These are phyloP conservation scores for Neuroterus valhalla DNA, from an alignment of 1,140 invertebrate species.

Conservation along the genomic window DNA sequence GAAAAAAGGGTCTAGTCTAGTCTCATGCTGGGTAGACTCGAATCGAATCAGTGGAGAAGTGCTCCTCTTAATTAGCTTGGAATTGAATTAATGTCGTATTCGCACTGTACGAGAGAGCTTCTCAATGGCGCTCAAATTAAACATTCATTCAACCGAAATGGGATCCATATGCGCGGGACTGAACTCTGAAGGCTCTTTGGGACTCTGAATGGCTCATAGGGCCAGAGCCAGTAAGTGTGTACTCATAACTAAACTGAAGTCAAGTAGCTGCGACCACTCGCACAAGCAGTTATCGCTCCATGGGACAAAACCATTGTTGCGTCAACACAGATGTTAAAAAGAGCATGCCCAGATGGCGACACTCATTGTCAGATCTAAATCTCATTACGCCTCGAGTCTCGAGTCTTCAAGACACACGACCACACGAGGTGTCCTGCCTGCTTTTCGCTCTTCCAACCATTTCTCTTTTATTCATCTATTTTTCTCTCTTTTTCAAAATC, in stretches of 20 bases:
- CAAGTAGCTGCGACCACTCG: conserved; percentile 35
- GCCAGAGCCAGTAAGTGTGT: conserved; percentile 10
- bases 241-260: conserved; percentile 1
- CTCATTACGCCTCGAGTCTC: conserved; percentile 48
- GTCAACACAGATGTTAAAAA: conserved; percentile 59
- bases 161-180: conserved; percentile 36
- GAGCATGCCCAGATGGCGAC: conserved; percentile 48
- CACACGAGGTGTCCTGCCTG: not conserved
- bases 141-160: conserved; percentile 46
- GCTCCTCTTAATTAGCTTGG: conserved; percentile 43
- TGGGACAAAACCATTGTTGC: conserved; percentile 52
- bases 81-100: conserved; percentile 44
- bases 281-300: conserved; percentile 30
- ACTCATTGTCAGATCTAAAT: conserved; percentile 47
- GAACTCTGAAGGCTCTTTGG: not conserved
- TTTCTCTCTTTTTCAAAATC: not conserved
- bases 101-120: conserved; percentile 37
- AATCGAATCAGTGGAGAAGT: conserved; percentile 39
- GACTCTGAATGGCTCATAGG: conserved; percentile 32
- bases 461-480: not conserved
- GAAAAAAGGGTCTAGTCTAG: conserved; percentile 32
- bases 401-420: conserved; percentile 34
- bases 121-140: conserved; percentile 43
- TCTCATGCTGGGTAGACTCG: conserved; percentile 21
- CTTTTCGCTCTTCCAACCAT: not conserved